Evolutionary conservation across 1,140 invertebrate species (phyloP), one percentile per base, ranked within the genome.

Genomic region (Drosophila funebris): DNA sequence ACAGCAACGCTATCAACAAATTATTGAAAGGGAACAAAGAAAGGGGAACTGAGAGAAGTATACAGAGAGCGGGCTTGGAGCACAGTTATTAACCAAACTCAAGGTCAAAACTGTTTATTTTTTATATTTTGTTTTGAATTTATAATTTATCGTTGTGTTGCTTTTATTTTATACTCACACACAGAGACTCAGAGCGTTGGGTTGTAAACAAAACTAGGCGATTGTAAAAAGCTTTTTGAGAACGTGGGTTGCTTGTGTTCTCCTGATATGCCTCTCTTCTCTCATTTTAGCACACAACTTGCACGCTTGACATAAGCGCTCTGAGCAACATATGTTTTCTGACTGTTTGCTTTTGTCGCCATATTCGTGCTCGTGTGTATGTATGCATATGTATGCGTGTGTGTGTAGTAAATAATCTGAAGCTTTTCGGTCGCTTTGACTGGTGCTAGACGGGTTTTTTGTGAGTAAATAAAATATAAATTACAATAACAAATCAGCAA

Each of bases 91-190:
- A 82, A 76, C 81, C 70, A 85, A 57, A 76, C 74, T 80, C 89
- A 90, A 90, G 89, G 89, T 90, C 89, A 90, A 90, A 88, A 87
- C 81, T 90, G 89, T 90, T 90, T 90, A 90, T 90, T 90, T 90
- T 90, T 90, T 90, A 84, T 89, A 90, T 90, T 90, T 90, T 90
- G 89, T 90, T 90, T 90, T 90, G 85, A 90, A 87, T 82, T 84
- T 80, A 80, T 82, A 89, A 90, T 90, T 90, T 83, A 90, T 90
- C 89, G 76, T 64, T 68, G 73, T 71, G 71, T 83, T 77, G 85
- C 78, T 78, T 87, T 87, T 88, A 78, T 88, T 89, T 89, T 83
- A 77, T 71, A 82, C 83, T 61, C 62, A 50, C 58, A 60, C 31
- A 46, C 31, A 43, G 16, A 43, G 16, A 70, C 33, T 4, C 8